Conservation (phyloP, 2,888 invertebrate species). For the Ophion ellenae region DNA sequence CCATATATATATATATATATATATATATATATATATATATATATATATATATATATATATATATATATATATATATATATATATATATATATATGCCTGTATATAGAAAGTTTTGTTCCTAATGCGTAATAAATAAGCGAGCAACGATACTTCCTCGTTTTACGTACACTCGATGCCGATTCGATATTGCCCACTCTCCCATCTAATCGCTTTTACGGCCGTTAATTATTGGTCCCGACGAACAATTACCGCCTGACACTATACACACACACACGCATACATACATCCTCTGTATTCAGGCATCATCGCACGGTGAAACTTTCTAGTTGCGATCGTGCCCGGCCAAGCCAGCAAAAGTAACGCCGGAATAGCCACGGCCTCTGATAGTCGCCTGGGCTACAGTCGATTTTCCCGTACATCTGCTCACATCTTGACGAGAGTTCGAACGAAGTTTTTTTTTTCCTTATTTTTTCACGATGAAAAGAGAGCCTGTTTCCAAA, state of each 20-base stretch:
- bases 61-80: not conserved
- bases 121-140: constrained; percentile 59
- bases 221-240: constrained; percentile 76
- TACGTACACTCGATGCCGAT: constrained; percentile 37
- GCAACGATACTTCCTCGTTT: constrained; percentile 60
- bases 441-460: too few relatives aligned
- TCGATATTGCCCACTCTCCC: constrained; percentile 63
- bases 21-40: not conserved
- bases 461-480: too few relatives aligned
- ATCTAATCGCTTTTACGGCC: constrained; percentile 74
- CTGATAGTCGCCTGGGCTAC: not conserved
- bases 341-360: constrained; percentile 22
- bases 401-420: constrained; percentile 1
- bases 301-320: constrained; percentile 48
- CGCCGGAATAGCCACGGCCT: constrained; percentile 4
- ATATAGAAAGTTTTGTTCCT: constrained; percentile 60
- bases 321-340: constrained; percentile 56
- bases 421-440: too few relatives aligned
- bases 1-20: not conserved
- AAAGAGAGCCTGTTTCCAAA: too few relatives aligned
- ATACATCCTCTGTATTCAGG: not conserved
- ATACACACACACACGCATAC: constrained; percentile 7
- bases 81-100: not conserved
- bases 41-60: not conserved
- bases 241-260: constrained; percentile 74